Conservation (phyloP, 2,113 vertebrate species). For the Pholis gunnellus region DNA sequence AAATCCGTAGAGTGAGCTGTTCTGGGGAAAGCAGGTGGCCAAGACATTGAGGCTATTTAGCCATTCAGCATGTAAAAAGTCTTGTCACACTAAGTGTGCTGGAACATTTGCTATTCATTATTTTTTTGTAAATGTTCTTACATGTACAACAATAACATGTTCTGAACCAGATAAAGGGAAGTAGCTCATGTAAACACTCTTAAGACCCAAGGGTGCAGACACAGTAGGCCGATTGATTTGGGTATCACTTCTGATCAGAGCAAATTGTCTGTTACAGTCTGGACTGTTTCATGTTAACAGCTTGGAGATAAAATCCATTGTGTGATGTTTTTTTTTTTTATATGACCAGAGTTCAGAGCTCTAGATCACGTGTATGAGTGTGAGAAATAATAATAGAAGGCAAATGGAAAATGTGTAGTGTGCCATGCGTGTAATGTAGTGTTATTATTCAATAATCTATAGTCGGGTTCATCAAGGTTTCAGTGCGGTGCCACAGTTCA, state of each 20-base stretch:
- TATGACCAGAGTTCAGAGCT: background rate
- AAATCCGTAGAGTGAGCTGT: slow-evolving; percentile 14
- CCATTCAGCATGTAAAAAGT: slow-evolving; percentile 1
- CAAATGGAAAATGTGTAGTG: background rate
- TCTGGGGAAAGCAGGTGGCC: slow-evolving; percentile 26
- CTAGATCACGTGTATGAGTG: background rate
- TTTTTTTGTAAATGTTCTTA: background rate
- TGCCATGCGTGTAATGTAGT: background rate
- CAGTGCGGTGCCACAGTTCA: slow-evolving; percentile 5
- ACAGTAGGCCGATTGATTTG: slow-evolving; percentile 10
- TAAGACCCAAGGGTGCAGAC: background rate
- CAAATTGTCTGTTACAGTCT: background rate
- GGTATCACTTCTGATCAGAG: slow-evolving; percentile 3
- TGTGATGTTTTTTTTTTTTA: background rate
- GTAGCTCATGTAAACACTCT: background rate
- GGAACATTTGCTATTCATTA: background rate
- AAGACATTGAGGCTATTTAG: slow-evolving; percentile 14
- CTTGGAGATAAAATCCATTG: slow-evolving; percentile 17
- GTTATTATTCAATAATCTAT: background rate
- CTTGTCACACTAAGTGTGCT: slow-evolving; percentile 2
- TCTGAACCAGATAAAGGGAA: slow-evolving; percentile 12
- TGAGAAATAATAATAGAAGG: background rate
- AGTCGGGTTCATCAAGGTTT: background rate
- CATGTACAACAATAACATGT: background rate
- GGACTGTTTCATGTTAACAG: slow-evolving; percentile 22